phyloP scores from a whole-genome alignment of 2,113 vertebrate species.

The Centropus bengalensis region DNA sequence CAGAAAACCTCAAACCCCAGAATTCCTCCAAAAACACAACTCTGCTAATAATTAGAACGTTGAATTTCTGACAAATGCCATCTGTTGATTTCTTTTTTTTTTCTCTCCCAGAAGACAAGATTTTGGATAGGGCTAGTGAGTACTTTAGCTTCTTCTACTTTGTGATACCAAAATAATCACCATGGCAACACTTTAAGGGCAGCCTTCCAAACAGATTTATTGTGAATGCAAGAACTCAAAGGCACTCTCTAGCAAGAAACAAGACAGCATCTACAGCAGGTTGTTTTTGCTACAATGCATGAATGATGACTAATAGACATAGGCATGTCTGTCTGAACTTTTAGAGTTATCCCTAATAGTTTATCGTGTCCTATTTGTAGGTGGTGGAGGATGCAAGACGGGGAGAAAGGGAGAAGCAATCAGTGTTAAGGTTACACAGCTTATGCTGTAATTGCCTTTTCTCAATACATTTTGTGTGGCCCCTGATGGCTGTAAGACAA shows the following conservation, averaged over 20 bases:
- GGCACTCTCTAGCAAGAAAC: conserved; percentile 72
- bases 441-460: conserved; percentile 24
- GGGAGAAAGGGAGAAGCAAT: not conserved
- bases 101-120: conserved; percentile 62
- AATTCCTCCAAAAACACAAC: conserved; percentile 33
- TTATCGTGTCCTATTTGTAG: conserved; percentile 53
- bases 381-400: not conserved
- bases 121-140: conserved; percentile 78
- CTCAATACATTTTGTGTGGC: not conserved
- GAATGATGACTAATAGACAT: conserved; percentile 43
- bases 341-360: conserved; percentile 35
- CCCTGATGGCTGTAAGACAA: not conserved
- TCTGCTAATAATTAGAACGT: conserved; percentile 75
- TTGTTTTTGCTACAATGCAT: conserved; percentile 50
- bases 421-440: conserved; percentile 5
- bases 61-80: conserved; percentile 81
- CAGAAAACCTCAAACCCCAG: conserved; percentile 27
- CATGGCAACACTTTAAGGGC: conserved; percentile 79
- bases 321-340: conserved; percentile 31
- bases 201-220: conserved; percentile 77
- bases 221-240: conserved; percentile 76
- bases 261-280: conserved; percentile 33
- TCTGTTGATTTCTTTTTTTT: conserved; percentile 74
- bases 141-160: conserved; percentile 78
- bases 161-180: conserved; percentile 81